These are phyloP conservation scores for Lissocephala sabroskyi DNA, from an alignment of 2,888 invertebrate genomes.

Conservation along the genomic window DNA sequence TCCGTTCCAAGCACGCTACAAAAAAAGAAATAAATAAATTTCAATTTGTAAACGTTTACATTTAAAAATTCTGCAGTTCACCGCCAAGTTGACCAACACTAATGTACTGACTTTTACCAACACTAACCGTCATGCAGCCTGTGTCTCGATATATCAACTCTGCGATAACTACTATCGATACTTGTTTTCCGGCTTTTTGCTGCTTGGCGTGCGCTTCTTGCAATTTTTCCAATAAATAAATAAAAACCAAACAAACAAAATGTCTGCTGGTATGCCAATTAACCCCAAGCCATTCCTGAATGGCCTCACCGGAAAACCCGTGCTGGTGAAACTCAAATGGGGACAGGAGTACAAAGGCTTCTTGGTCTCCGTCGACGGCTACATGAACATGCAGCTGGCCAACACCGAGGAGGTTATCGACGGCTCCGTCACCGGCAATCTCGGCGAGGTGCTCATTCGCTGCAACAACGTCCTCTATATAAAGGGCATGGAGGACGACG, in stretches of 20 bases:
- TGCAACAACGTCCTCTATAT: slow-evolving; percentile 98
- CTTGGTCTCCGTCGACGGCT: slow-evolving; percentile 97
- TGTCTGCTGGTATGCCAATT: slow-evolving; percentile 90
- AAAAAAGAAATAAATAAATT: slow-evolving; percentile 9
- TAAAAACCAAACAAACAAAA: slow-evolving; percentile 37
- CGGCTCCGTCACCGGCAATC: slow-evolving; percentile 87
- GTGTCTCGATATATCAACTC: too few relatives aligned
- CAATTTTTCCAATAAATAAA: slow-evolving; percentile 12
- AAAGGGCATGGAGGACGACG: slow-evolving; percentile 95
- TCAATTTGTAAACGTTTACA: slow-evolving; percentile 25
- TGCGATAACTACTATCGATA: too few relatives aligned
- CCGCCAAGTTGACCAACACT: too few relatives aligned
- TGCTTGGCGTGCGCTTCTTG: too few relatives aligned
- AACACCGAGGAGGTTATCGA: slow-evolving; percentile 98
- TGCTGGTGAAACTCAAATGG: slow-evolving; percentile 99
- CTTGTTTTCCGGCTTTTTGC: too few relatives aligned
- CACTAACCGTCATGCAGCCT: too few relatives aligned
- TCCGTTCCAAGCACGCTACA: slow-evolving; percentile 76
- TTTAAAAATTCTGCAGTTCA: too few relatives aligned
- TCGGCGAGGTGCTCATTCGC: slow-evolving; percentile 97
- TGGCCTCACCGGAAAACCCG: slow-evolving; percentile 97
- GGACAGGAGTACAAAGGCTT: slow-evolving; percentile 99
- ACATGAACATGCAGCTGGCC: slow-evolving; percentile 99
- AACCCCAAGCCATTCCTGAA: slow-evolving; percentile 99
- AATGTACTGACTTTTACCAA: too few relatives aligned